These are phyloP conservation scores for Salticus scenicus DNA, from an alignment of 2,888 invertebrate species.

Conservation along the genomic window DNA sequence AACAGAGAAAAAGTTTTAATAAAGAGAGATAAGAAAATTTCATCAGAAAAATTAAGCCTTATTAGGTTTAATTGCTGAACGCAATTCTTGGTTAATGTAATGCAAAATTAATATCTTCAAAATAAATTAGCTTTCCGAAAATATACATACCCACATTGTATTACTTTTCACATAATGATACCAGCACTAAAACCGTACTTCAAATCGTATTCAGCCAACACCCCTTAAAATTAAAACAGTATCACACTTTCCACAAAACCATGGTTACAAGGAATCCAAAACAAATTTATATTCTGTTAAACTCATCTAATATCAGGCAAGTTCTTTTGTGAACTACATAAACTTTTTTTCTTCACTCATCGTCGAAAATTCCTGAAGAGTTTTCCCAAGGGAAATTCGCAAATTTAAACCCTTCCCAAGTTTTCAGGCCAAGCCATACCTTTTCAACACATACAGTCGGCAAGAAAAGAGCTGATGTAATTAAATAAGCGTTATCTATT, in stretches of 20 bases:
- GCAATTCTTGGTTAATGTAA: too few species aligned
- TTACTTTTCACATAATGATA: too few species aligned
- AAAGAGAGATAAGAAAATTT: too few species aligned
- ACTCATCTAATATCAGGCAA: conserved; percentile 58
- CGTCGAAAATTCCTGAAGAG: conserved; percentile 32
- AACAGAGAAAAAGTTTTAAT: too few species aligned
- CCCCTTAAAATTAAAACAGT: neutral
- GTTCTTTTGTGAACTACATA: conserved; percentile 41
- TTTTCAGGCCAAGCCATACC: conserved; percentile 31
- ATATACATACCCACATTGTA: too few species aligned
- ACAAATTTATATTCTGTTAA: conserved; percentile 15
- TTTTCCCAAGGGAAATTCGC: conserved; percentile 61
- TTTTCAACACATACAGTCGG: conserved; percentile 39
- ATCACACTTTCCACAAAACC: neutral
- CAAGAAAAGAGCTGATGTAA: conserved; percentile 10
- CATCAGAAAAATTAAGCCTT: too few species aligned
- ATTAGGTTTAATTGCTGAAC: too few species aligned
- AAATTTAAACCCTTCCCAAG: conserved; percentile 54
- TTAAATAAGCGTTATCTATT: conserved; percentile 17
- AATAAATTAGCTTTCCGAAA: too few species aligned
- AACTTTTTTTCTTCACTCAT: conserved; percentile 21
- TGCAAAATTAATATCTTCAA: too few species aligned
- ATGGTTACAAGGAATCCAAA: conserved; percentile 12
- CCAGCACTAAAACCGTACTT: too few species aligned
- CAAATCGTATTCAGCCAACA: too few species aligned